Conservation (phyloP, 2,797 vertebrate species). For the Diglossa cyanea region DNA sequence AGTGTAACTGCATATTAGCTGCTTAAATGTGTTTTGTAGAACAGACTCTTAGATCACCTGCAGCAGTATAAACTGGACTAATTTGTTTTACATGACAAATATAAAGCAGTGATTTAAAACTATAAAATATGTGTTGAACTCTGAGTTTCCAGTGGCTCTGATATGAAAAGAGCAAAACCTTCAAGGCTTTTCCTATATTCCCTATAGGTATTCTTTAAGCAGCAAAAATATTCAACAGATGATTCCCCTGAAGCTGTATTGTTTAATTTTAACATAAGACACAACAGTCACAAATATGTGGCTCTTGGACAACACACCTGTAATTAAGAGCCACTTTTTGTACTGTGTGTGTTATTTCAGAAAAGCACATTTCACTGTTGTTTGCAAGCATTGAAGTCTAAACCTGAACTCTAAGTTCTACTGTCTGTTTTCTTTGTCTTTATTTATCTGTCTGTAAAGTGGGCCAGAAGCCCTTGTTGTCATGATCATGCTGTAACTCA, state of each 20-base stretch:
- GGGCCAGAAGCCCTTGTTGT: background rate
- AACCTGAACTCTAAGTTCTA: background rate
- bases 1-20: background rate
- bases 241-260: background rate
- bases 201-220: background rate
- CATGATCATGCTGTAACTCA: background rate
- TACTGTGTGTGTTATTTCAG: background rate
- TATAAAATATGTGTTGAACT: background rate
- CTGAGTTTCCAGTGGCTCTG: background rate
- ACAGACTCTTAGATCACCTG: background rate
- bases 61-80: background rate
- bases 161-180: background rate
- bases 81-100: background rate
- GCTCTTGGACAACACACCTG: background rate
- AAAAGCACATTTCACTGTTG: background rate
- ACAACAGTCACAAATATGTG: background rate
- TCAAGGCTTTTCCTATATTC: background rate
- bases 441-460: background rate
- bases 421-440: background rate
- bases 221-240: background rate
- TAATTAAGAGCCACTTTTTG: background rate
- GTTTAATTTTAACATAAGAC: background rate
- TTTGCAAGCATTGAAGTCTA: background rate
- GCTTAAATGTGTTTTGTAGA: background rate
- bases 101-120: background rate